A percentile compares a stretch with the other conserved stretches of the same genome.
Evolutionary conservation across 2,797 vertebrate genomes (phyloP).

Genomic region (Malurus leucopterus): DNA sequence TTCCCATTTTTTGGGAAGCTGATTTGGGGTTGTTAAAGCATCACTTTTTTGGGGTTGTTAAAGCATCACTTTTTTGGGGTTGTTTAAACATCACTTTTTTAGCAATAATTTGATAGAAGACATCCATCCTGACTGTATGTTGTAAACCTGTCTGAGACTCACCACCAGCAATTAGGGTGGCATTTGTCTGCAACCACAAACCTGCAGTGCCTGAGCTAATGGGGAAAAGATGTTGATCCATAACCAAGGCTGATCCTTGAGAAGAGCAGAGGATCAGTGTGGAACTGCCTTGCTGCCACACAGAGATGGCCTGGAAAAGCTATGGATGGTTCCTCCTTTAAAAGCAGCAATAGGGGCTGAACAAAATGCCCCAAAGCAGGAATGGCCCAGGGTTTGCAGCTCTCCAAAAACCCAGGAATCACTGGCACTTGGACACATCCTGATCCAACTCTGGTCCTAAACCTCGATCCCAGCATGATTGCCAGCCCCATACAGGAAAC

Average conservation of each 20-base stretch:
- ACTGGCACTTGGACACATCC: accelerated
- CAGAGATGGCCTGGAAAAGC: not conserved
- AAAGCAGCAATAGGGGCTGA: not conserved
- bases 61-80: not conserved
- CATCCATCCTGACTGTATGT: not conserved
- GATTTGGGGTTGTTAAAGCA: not conserved
- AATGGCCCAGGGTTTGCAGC: too few species aligned
- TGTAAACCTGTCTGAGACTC: not conserved
- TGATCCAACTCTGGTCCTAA: not conserved
- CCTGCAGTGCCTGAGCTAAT: not conserved
- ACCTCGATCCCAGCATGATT: not conserved
- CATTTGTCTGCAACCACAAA: constrained; percentile 2
- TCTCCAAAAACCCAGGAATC: not conserved
- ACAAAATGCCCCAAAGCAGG: not conserved
- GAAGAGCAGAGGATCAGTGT: not conserved
- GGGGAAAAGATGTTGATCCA: not conserved
- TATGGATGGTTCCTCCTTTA: not conserved
- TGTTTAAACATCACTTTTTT: not conserved
- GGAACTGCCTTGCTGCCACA: not conserved
- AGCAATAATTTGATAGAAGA: not conserved
- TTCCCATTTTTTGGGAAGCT: not conserved
- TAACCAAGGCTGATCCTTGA: not conserved
- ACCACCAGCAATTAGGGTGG: not conserved
- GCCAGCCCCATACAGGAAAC: not conserved
- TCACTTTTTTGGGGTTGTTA: not conserved